Conservation (phyloP, 2,888 invertebrate genomes). For the Hirtodrosophila confusa region DNA sequence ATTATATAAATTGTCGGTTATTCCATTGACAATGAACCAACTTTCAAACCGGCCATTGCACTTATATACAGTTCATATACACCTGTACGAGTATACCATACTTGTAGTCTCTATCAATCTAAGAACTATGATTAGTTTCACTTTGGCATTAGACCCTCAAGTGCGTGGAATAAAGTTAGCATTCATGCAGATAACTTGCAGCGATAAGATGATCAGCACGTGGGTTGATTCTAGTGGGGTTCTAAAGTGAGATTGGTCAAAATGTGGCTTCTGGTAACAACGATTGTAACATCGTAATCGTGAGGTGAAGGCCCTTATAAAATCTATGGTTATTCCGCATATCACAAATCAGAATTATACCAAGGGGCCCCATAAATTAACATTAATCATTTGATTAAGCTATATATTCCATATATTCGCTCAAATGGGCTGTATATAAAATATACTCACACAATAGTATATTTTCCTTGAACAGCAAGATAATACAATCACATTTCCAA, state of each 20-base stretch:
- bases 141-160: not conserved
- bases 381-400: constrained; percentile 3
- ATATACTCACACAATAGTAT: not conserved
- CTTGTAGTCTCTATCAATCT: not conserved
- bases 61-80: not conserved
- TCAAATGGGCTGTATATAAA: constrained; percentile 5
- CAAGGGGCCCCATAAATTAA: constrained; percentile 3
- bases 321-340: constrained; percentile 4
- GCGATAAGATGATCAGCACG: constrained; percentile 29
- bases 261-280: constrained; percentile 9
- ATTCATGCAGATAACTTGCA: constrained; percentile 6
- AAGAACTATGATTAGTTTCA: constrained; percentile 10
- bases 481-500: constrained; percentile 12
- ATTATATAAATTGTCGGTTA: constrained; percentile 21
- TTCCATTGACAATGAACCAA: not conserved
- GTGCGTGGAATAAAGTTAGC: constrained; percentile 4
- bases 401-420: not conserved
- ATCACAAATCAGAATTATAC: constrained; percentile 30
- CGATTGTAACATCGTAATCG: not conserved
- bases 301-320: constrained; percentile 8
- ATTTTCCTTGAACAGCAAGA: constrained; percentile 4
- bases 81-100: not conserved
- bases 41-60: not conserved
- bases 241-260: constrained; percentile 11
- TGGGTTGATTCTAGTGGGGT: constrained; percentile 17